Evolutionary conservation across 2,113 vertebrate species (phyloP).

Genomic region (Tragelaphus strepsiceros): DNA sequence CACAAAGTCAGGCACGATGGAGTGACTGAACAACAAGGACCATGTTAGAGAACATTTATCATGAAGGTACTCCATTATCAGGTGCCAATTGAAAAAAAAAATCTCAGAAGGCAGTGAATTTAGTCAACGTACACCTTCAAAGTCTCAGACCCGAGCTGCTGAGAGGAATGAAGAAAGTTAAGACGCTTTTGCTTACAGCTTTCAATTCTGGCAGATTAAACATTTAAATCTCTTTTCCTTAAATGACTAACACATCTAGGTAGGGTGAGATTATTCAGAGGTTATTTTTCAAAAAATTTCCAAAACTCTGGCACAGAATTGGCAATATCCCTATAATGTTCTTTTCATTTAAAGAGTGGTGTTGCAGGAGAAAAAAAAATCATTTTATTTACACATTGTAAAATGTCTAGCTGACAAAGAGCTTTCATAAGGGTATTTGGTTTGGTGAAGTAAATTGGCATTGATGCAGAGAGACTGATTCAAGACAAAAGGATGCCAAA

Average conservation of each 20-base stretch:
- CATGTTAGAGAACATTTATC: not conserved
- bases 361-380: not conserved
- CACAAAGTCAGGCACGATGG: not conserved
- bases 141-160: not conserved
- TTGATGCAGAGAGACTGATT: not conserved
- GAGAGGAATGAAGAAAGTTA: constrained; percentile 21
- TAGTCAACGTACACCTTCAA: not conserved
- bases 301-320: not conserved
- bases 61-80: not conserved
- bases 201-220: not conserved
- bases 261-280: not conserved
- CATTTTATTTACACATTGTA: not conserved
- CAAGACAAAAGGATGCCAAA: not conserved
- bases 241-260: constrained; percentile 16
- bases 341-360: not conserved
- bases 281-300: not conserved
- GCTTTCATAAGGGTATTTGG: not conserved
- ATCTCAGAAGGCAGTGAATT: not conserved
- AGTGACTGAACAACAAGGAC: not conserved
- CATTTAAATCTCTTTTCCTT: not conserved
- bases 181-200: not conserved
- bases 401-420: not conserved
- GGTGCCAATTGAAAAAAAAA: not conserved
- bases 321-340: not conserved
- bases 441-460: constrained; percentile 14